A percentile compares a stretch with the other conserved stretches of the same genome.
phyloP scores from a whole-genome alignment of 2,113 vertebrate species.

The Harpagus bidentatus region DNA sequence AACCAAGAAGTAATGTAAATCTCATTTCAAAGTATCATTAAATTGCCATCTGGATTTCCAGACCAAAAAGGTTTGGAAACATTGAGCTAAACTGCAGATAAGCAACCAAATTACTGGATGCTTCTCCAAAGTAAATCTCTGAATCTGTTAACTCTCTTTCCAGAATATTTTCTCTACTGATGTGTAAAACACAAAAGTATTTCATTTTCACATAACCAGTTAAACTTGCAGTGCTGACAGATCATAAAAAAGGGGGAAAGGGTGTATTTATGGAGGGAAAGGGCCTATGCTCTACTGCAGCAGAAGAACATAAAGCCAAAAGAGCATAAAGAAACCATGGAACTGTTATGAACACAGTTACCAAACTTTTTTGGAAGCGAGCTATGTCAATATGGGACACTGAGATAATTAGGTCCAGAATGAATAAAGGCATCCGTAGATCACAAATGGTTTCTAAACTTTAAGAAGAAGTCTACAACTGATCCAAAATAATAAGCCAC shows the following conservation, averaged over 20 bases:
- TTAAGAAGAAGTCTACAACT: neutral
- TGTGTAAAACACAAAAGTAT: constrained; percentile 33
- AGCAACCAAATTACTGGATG: constrained; percentile 19
- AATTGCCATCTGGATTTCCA: constrained; percentile 59
- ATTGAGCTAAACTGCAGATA: constrained; percentile 40
- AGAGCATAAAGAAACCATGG: neutral
- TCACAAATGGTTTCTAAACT: neutral
- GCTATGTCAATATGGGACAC: neutral
- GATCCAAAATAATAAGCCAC: neutral
- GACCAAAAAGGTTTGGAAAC: constrained; percentile 39
- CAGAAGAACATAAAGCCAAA: constrained; percentile 42
- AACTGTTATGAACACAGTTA: neutral
- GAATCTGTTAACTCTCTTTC: neutral
- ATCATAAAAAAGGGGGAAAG: neutral
- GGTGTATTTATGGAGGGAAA: constrained; percentile 17
- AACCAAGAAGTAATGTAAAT: constrained; percentile 23
- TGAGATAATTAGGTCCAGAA: neutral
- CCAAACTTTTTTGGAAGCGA: neutral
- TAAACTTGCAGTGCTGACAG: neutral
- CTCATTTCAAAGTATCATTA: constrained; percentile 58
- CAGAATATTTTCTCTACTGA: constrained; percentile 10
- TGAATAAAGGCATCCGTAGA: neutral
- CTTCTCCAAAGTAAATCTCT: constrained; percentile 16
- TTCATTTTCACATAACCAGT: constrained; percentile 38
- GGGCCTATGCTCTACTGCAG: neutral